Conservation (phyloP, 1,140 invertebrate species). For the Drosophila burlai region DNA sequence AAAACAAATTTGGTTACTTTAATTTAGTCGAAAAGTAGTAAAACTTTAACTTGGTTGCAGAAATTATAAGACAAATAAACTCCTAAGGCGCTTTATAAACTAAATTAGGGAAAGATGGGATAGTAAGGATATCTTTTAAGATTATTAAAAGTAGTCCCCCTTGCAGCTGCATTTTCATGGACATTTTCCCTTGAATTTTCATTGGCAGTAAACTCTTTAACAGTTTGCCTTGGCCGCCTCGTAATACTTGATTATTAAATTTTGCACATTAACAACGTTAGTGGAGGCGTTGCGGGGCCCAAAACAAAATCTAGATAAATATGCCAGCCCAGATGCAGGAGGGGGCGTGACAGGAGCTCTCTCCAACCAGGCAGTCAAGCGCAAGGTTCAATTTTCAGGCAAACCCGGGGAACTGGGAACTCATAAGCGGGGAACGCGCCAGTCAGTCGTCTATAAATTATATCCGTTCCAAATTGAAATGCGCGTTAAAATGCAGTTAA, state of each 20-base stretch:
- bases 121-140: background rate
- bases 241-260: conserved; percentile 81
- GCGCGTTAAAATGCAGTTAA: conserved; percentile 85
- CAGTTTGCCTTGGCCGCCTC: conserved; percentile 34
- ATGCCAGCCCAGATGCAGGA: conserved; percentile 58
- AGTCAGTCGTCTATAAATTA: conserved; percentile 85
- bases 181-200: conserved; percentile 47
- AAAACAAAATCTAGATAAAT: conserved; percentile 83
- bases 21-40: background rate
- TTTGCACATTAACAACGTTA: conserved; percentile 77
- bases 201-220: conserved; percentile 78
- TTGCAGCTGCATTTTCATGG: background rate
- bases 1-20: background rate
- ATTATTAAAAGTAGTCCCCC: background rate
- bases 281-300: conserved; percentile 31
- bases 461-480: conserved; percentile 85
- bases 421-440: conserved; percentile 68
- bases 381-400: conserved; percentile 77
- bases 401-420: conserved; percentile 48
- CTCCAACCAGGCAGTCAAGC: conserved; percentile 58
- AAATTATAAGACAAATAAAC: too few relatives aligned
- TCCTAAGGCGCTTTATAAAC: too few relatives aligned
- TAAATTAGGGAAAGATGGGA: too few relatives aligned
- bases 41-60: background rate
- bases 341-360: background rate